Base-by-base conservation (phyloP, 2,797 vertebrate genomes). In the Clarias laeviceps region DNA sequence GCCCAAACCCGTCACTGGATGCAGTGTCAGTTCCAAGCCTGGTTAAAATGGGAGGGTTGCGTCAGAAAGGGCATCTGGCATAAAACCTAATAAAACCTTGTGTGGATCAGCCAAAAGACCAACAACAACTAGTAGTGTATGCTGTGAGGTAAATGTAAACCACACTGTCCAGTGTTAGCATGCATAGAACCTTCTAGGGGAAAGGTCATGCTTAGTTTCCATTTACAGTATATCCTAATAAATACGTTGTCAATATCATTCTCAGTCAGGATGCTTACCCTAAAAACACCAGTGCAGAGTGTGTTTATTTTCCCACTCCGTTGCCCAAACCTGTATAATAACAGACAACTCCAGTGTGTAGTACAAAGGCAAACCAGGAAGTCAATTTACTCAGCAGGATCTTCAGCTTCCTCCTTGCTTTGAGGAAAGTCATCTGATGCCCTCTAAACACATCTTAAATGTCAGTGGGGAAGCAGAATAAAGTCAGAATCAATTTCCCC, bases 401-500 rank as follows among this genome's bases (percentile, higher is more conserved):
- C 76, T 80, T 80, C 68, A 24, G 34, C 72, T 84, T 83, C 68
- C 56, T 82, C 45, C 27, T 29, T 84, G 59, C 50, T 45, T 59
- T 54, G 37, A 73, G 77, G 32, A 87, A 87, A 80, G 82, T 84
- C 68, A 84, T 84, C 69, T 61, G 69, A 81, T 87, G 69, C 59
- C 86, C 69, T 84, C 77, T 64, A 84, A 84, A 62, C 61, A 76
- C 77, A 70, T 80, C 77, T 87, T 84, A 84, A 80, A 84, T 84
- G 83, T 87, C 86, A 80, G 61, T 72, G 22, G 73, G 77, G 69
- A 70, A 87, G 76, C 82, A 84, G 78, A 84, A 84, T 80, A 87
- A 84, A 84, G 76, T 81, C 82, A 69, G 86, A 84, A 87, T 84
- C 82, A 84, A 84, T 87, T 84, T 87, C 82, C 82, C 68, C 59